A percentile compares a stretch with the other conserved stretches of the same genome.
Conservation (phyloP, 1,140 invertebrate species). For the Caerostris extrusa region DNA sequence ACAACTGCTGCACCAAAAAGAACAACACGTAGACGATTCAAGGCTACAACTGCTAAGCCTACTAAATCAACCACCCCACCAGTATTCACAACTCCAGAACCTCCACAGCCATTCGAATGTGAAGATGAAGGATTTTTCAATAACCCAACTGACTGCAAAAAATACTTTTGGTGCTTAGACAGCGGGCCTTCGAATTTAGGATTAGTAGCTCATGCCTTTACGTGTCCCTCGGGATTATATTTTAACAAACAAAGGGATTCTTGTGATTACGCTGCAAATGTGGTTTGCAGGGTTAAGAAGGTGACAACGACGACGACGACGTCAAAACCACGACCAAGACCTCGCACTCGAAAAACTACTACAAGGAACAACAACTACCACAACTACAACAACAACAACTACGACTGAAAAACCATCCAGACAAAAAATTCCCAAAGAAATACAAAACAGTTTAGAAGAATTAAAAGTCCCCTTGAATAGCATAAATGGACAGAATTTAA, state of each 20-base stretch:
- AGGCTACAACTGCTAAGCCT: constrained; percentile 21
- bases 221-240: constrained; percentile 93
- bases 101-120: constrained; percentile 93
- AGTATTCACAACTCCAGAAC: constrained; percentile 94
- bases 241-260: constrained; percentile 96
- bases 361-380: constrained; percentile 61
- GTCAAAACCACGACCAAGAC: constrained; percentile 50
- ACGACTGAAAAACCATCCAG: not conserved
- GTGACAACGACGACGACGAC: constrained; percentile 28
- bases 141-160: constrained; percentile 95
- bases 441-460: constrained; percentile 18
- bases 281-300: constrained; percentile 85
- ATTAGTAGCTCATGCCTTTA: constrained; percentile 95
- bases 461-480: constrained; percentile 24
- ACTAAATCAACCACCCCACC: constrained; percentile 85
- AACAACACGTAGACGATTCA: constrained; percentile 37
- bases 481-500: constrained; percentile 53
- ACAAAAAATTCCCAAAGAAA: constrained; percentile 20
- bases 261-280: constrained; percentile 94
- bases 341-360: constrained; percentile 50
- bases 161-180: constrained; percentile 97
- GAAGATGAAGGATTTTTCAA: constrained; percentile 96
- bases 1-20: not conserved
- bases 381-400: constrained; percentile 57
- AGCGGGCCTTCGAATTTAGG: constrained; percentile 93